A percentile compares a stretch with the other conserved stretches of the same genome.
phyloP scores from a whole-genome alignment of 2,797 vertebrate genomes.

The Crenichthys baileyi region DNA sequence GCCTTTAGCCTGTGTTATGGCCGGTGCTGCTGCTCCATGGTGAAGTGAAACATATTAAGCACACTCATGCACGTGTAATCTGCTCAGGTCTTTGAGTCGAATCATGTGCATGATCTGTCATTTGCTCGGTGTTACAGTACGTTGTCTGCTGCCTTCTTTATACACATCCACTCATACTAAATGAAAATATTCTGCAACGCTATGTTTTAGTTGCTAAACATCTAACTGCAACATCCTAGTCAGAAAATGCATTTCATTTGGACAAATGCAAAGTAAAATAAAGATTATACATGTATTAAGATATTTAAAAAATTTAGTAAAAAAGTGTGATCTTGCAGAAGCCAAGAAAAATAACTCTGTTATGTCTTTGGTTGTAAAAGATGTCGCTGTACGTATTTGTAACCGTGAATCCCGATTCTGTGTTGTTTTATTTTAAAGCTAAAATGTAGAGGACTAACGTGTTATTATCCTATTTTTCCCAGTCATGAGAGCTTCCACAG shows the following conservation, averaged over 20 bases:
- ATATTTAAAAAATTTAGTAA: background rate
- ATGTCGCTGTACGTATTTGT: background rate
- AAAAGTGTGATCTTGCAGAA: conserved; percentile 90
- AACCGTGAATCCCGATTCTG: background rate
- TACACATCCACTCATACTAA: conserved; percentile 5
- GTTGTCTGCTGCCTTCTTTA: conserved; percentile 9
- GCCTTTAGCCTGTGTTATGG: conserved; percentile 64
- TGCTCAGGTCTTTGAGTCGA: conserved; percentile 62
- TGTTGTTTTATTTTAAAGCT: background rate
- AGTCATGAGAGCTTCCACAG: too few relatives aligned
- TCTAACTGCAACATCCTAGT: background rate
- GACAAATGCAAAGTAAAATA: background rate
- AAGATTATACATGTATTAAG: background rate
- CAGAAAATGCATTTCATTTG: background rate
- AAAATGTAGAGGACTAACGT: background rate
- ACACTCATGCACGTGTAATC: conserved; percentile 75
- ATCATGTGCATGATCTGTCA: conserved; percentile 47
- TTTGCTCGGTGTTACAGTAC: conserved; percentile 28
- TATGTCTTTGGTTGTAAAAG: background rate
- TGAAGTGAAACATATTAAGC: conserved; percentile 72
- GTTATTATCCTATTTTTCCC: background rate
- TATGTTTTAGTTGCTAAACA: background rate
- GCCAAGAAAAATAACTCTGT: conserved; percentile 7
- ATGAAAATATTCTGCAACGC: background rate
- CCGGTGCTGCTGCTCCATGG: conserved; percentile 53